phyloP scores from a whole-genome alignment of 2,113 vertebrate species.

The Mugil cephalus region DNA sequence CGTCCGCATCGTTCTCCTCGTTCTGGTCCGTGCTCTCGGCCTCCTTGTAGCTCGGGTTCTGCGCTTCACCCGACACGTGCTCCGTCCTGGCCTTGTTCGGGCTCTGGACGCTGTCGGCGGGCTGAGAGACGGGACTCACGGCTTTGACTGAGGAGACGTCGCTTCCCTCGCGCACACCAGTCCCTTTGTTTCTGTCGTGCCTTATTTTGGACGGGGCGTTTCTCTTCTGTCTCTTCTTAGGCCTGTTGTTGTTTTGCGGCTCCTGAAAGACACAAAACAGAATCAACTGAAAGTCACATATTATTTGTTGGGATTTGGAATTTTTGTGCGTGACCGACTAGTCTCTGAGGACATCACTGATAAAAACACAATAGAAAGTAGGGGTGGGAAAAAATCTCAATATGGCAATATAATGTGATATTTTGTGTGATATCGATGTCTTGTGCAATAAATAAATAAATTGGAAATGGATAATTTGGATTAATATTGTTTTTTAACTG shows the following conservation, averaged over 20 bases:
- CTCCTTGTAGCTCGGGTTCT: neutral
- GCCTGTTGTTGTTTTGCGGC: neutral
- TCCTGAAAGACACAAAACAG: conserved; percentile 24
- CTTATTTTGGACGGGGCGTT: neutral
- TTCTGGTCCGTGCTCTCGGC: neutral
- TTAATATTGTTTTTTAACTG: too few species aligned
- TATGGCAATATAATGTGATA: too few species aligned
- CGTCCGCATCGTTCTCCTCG: neutral
- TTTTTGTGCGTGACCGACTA: too few species aligned
- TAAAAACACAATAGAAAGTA: too few species aligned
- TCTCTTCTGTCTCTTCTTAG: conserved; percentile 3
- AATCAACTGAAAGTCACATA: neutral
- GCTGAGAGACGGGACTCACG: neutral
- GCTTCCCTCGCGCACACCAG: neutral
- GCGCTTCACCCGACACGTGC: neutral
- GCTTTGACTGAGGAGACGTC: neutral
- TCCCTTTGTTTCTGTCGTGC: neutral
- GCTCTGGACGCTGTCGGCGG: neutral
- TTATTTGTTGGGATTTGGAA: neutral
- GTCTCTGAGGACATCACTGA: too few species aligned
- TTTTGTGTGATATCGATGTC: too few species aligned
- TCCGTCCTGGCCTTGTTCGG: neutral
- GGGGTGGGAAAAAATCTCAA: too few species aligned
- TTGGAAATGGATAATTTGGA: too few species aligned
- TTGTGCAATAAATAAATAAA: too few species aligned